These are phyloP conservation scores for Cryptophagus acutangulus DNA, from an alignment of 2,888 invertebrate genomes.

Conservation along the genomic window DNA sequence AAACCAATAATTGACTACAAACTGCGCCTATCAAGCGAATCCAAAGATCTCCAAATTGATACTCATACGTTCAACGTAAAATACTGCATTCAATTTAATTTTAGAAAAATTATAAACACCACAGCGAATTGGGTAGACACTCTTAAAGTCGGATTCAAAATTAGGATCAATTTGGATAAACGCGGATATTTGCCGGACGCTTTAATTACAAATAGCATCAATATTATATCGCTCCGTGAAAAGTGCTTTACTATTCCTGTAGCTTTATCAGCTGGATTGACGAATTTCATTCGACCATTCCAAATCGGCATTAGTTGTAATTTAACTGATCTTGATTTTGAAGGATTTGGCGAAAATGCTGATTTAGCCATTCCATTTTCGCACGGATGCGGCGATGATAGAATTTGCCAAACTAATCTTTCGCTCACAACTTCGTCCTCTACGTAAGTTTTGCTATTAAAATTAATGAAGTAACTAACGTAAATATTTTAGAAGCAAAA, in stretches of 20 bases:
- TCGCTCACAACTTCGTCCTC: conserved; percentile 5
- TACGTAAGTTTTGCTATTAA: conserved; percentile 17
- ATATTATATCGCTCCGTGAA: too few species aligned
- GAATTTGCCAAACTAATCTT: conserved; percentile 27
- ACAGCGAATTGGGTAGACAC: too few species aligned
- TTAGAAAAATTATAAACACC: too few species aligned
- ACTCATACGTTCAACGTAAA: background rate
- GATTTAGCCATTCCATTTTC: conserved; percentile 24
- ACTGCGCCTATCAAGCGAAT: conserved; percentile 12
- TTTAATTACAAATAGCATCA: too few species aligned
- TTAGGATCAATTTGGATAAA: too few species aligned
- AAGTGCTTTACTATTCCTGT: too few species aligned
- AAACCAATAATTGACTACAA: conserved; percentile 41
- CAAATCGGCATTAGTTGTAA: conserved; percentile 17
- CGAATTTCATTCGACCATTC: conserved; percentile 19
- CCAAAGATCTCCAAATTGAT: background rate
- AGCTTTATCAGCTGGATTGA: too few species aligned
- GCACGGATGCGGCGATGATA: conserved; percentile 30
- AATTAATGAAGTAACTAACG: background rate
- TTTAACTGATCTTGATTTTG: conserved; percentile 13
- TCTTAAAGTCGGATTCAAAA: too few species aligned
- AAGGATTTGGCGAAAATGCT: conserved; percentile 20
- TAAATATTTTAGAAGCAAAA: background rate
- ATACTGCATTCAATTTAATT: conserved; percentile 1
- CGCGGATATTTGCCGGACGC: too few species aligned